Evolutionary conservation across 2,888 invertebrate species (phyloP), one percentile per base, ranked within the genome.

Genomic region (Dromius quadrimaculatus): DNA sequence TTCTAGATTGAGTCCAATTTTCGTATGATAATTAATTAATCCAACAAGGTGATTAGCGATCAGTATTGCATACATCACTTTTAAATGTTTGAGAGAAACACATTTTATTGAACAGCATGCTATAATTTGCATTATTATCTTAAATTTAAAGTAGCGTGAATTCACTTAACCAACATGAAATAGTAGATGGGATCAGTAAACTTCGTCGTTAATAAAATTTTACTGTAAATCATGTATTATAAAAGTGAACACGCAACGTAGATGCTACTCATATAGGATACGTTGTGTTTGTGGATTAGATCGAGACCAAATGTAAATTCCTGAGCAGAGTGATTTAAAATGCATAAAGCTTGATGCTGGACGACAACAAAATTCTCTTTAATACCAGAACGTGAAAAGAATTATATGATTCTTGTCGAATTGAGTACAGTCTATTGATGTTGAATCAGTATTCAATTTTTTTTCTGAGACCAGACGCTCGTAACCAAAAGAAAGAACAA

Each of bases 221-320:
- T 57, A 64, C 43, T 41, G 66, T 8, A 57, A 66, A 66, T 66
- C 66, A 57, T 41, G 66, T 43, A 66, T 57, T 57, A 57, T 66
- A 57, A 66, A 66, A 57, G 17, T n/a, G 43, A 66, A 66, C 66
- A 66, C 66, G 66, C 66, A 19, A 66, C 59, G 32, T 13, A 13
- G 19, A 59, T 59, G 59, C 59, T 32, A 54, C 57, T 22, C 23
- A n/a, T n/a, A n/a, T n/a, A 32, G 34, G 34, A 59, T 36, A 36
- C 59, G 59, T 36, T 13, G 28, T 5, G 15, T 23, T n/a, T 11
- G 23, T 34, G 36, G 41, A 41, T 13, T 13, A 13, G 41, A 22
- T 9, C 50, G 50, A 23, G 28, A 8, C 8, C 5, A 23, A 15
- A 20, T 41, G 62, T 41, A 62, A n/a, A 20, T 13, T 13, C 3